Percentiles rank a stretch among this genome's conserved stretches.
Evolutionary conservation across 2,797 vertebrate genomes (phyloP).

Genomic region (Potorous gilbertii): DNA sequence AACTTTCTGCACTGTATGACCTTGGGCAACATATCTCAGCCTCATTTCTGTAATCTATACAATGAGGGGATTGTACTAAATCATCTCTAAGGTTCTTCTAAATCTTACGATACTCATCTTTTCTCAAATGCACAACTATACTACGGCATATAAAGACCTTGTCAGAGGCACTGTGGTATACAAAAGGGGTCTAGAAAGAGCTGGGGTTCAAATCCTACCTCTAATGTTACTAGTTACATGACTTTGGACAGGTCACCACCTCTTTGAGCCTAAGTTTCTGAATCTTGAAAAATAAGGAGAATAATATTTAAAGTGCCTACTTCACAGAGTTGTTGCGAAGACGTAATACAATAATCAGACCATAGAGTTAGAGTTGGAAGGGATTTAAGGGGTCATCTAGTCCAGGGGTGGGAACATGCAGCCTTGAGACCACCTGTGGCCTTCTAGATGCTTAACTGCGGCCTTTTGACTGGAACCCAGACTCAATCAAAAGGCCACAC

Average conservation of each 20-base stretch:
- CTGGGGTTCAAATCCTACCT: background rate
- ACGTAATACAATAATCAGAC: background rate
- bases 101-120: fast-evolving
- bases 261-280: background rate
- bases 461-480: no score
- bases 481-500: no score
- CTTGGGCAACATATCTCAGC: background rate
- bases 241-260: background rate
- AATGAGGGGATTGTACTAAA: background rate
- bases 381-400: background rate
- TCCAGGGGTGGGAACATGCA: no score
- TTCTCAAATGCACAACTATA: fast-evolving
- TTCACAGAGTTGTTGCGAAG: background rate
- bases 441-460: no score
- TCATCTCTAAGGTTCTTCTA: background rate
- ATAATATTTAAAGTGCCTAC: background rate
- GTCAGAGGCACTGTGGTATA: background rate
- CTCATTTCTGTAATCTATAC: background rate
- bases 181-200: background rate
- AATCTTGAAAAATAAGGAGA: background rate
- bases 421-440: no score
- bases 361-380: background rate
- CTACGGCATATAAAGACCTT: fast-evolving
- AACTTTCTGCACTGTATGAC: background rate
- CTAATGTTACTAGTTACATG: background rate